A percentile compares a stretch with the other conserved stretches of the same genome.
Conservation (phyloP, 2,888 invertebrate genomes). For the Drosophila silvestris region DNA sequence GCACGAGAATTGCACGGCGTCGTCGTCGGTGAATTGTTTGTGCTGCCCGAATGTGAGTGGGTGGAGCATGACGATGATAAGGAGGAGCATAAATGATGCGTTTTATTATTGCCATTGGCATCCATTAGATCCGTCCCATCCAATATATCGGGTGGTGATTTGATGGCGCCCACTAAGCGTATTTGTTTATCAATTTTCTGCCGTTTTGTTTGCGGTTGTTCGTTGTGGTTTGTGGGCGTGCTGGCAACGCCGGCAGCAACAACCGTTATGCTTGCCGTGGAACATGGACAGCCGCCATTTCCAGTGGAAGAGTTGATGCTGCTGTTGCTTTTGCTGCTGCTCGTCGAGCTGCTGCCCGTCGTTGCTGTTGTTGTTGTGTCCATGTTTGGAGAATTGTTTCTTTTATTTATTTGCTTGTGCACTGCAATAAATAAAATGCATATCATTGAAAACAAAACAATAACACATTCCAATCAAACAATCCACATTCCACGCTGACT, state of each 20-base stretch:
- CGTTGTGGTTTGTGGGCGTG: conserved; percentile 85
- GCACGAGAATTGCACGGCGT: conserved; percentile 81
- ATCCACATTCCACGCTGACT: not conserved
- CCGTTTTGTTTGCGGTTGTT: conserved; percentile 94
- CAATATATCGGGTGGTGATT: conserved; percentile 73
- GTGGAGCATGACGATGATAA: conserved; percentile 80
- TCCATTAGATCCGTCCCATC: conserved; percentile 57
- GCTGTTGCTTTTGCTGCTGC: conserved; percentile 20
- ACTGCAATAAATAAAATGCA: conserved; percentile 44
- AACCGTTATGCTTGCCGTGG: conserved; percentile 12
- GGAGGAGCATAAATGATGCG: conserved; percentile 75
- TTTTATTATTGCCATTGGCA: conserved; percentile 70
- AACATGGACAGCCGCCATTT: conserved; percentile 48
- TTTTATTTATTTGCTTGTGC: conserved; percentile 19
- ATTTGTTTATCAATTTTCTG: conserved; percentile 88
- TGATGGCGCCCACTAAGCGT: conserved; percentile 49
- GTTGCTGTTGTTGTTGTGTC: conserved; percentile 41
- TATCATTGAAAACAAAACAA: conserved; percentile 8
- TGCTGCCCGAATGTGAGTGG: conserved; percentile 74
- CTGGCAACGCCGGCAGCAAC: conserved; percentile 8
- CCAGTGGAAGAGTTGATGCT: conserved; percentile 27
- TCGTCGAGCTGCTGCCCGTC: conserved; percentile 28
- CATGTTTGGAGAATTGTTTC: conserved; percentile 53
- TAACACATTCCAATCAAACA: conserved; percentile 16
- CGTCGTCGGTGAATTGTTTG: conserved; percentile 76